Evolutionary conservation across 2,888 invertebrate genomes (phyloP).

Genomic region (Vesta saturnalis): DNA sequence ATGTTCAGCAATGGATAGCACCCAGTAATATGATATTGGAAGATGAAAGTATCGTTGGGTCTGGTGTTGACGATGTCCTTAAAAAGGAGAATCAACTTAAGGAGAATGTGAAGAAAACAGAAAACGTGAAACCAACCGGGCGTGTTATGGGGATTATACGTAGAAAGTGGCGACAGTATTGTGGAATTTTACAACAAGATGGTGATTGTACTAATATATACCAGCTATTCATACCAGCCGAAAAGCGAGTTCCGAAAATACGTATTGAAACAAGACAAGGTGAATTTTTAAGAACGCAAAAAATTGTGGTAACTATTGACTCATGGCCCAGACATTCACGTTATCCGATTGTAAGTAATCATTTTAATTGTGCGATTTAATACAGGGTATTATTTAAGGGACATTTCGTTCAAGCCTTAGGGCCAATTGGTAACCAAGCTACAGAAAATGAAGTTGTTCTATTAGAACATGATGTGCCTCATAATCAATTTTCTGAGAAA

Average conservation of each 20-base stretch:
- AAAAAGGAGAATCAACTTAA: constrained; percentile 64
- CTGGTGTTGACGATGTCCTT: constrained; percentile 73
- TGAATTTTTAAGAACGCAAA: constrained; percentile 79
- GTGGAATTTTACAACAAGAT: constrained; percentile 90
- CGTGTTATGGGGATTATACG: constrained; percentile 93
- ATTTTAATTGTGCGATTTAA: background rate
- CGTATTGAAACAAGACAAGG: constrained; percentile 95
- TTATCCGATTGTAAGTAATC: constrained; percentile 76
- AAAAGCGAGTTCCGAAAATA: constrained; percentile 92
- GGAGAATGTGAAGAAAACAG: constrained; percentile 37
- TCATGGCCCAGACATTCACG: constrained; percentile 94
- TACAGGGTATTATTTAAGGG: constrained; percentile 65
- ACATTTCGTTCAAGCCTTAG: constrained; percentile 94
- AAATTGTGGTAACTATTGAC: constrained; percentile 96
- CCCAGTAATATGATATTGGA: constrained; percentile 88
- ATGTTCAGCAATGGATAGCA: constrained; percentile 88
- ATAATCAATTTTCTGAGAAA: constrained; percentile 93
- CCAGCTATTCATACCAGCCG: constrained; percentile 95
- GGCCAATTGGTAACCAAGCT: constrained; percentile 90
- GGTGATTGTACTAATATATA: constrained; percentile 67
- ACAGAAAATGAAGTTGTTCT: constrained; percentile 98
- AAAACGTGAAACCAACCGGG: constrained; percentile 71
- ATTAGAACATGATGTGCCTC: constrained; percentile 96
- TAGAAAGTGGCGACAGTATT: constrained; percentile 97
- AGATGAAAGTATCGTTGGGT: constrained; percentile 72